Base-by-base conservation (phyloP, 2,113 vertebrate genomes). In the Ardeotis arabs region DNA sequence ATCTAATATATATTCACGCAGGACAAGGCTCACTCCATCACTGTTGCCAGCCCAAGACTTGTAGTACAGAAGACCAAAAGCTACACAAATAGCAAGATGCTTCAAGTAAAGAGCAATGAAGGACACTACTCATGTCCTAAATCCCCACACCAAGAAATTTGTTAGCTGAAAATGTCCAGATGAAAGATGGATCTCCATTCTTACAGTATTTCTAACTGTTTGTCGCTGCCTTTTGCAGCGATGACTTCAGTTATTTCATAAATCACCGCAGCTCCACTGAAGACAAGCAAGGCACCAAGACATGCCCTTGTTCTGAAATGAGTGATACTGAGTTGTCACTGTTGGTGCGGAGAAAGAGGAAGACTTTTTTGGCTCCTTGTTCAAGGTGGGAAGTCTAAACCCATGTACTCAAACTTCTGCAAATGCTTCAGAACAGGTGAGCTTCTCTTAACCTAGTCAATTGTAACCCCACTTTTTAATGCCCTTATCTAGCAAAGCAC, bases 211-310 rank as follows among this genome's bases (percentile, higher is more conserved):
- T 94, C 75, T 96, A 85, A 84, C 91, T 70, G 37, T 39, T 96
- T 72, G 44, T 87, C 0, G 0, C 37, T 84, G 92, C 90, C 50
- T 94, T 91, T 96, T 93, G 59, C 78, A 58, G 87, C 63, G 87
- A 95, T 75, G 83, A 83, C 75, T 88, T 95, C 90, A 92, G 82
- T 89, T 83, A 56, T 91, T 95, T 85, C 84, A 95, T 95, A 97
- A 96, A 95, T 96, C 96, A 96, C 66, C 2, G 3, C 67, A 91
- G 82, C 59, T 94, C 68, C 60, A 44, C 17, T 1, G 76, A 90
- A 90, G 95, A 80, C 85, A 94, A 76, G 74, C 67, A 47, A 78
- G 92, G 72, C 96, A 88, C 75, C 91, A 82, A 89, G 87, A 66
- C 58, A 52, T 85, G 87, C 74, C 85, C 76, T 94, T 78, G 67